Evolutionary conservation across 2,797 vertebrate species (phyloP), one percentile per base, ranked within the genome.

Genomic region (Chrosomus eos): DNA sequence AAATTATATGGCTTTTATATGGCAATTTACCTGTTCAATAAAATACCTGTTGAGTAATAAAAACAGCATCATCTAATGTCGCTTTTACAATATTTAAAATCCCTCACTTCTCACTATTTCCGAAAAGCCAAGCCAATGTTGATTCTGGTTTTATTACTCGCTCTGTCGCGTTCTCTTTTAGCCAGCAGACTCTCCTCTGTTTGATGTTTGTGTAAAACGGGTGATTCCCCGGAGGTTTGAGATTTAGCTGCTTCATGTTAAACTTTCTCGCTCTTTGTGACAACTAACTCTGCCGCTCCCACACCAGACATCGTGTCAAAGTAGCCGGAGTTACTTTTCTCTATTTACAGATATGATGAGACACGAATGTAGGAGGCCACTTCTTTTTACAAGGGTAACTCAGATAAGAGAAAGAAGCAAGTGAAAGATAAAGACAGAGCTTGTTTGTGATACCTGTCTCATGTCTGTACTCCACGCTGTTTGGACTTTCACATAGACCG

Each of bases 391-490:
- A 19, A 73, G 26, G 4, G 45, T 28, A 31, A 48, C 16, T 31
- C 28, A 1, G 7, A 31, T 64, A 3, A 64, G 14, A 64, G 28
- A 62, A 62, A 62, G 58, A 62, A 62, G 28, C 60, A 16, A 62
- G 13, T 7, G 60, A 62, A 28, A 62, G 26, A 64, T 16, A 64
- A 62, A 62, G 13, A 28, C 26, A 7, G n/a, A 28, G n/a, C 14
- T 14, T 28, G 4, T 60, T 26, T 10, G n/a, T 45, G 36, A 40
- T 94, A 96, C 96, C 95, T 8, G 95, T 94, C 83, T 87, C 23
- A 0, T 26, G 82, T 55, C 77, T 79, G 87, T 93, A 88, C 0
- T 88, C 67, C 3, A 60, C 0, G 66, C 95, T 95, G 66, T 92
- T 90, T 11, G 87, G 58, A 72, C 92, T 95, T 51, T 85, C 72